Conservation (phyloP, 2,888 invertebrate species). For the Alviniconcha strummeri region DNA sequence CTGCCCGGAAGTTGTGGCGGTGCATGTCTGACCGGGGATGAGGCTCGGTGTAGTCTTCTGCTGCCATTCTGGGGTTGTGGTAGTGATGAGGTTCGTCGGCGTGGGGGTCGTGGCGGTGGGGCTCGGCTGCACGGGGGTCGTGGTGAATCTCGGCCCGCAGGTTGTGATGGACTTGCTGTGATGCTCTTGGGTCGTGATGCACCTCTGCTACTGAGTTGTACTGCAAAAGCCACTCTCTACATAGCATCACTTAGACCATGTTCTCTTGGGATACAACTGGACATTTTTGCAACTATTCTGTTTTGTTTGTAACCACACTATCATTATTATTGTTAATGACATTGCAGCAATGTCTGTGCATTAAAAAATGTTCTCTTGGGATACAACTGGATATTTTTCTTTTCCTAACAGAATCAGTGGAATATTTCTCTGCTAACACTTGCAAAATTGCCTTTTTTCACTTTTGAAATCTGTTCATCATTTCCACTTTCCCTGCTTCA, state of each 20-base stretch:
- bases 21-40: slow-evolving; percentile 2
- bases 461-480: no score
- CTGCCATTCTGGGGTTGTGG: slow-evolving; percentile 10
- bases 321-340: no score
- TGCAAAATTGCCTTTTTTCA: no score
- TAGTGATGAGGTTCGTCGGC: slow-evolving; percentile 9
- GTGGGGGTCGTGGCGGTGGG: slow-evolving; percentile 17
- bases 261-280: no score
- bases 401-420: no score
- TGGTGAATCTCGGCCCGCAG: slow-evolving; percentile 22
- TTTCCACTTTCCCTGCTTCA: no score
- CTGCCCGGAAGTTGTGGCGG: not conserved
- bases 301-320: no score
- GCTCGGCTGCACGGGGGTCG: slow-evolving; percentile 5
- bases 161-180: slow-evolving; percentile 17
- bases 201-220: slow-evolving; percentile 4
- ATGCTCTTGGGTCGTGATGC: not conserved
- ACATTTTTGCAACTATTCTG: no score
- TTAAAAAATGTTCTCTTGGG: not conserved
- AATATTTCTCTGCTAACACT: no score
- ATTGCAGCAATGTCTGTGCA: no score
- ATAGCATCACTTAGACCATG: slow-evolving; percentile 13
- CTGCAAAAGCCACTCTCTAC: slow-evolving; percentile 25
- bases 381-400: no score
- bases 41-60: slow-evolving; percentile 2